phyloP scores from a whole-genome alignment of 2,888 invertebrate genomes.

The Chymomyza caudatula region DNA sequence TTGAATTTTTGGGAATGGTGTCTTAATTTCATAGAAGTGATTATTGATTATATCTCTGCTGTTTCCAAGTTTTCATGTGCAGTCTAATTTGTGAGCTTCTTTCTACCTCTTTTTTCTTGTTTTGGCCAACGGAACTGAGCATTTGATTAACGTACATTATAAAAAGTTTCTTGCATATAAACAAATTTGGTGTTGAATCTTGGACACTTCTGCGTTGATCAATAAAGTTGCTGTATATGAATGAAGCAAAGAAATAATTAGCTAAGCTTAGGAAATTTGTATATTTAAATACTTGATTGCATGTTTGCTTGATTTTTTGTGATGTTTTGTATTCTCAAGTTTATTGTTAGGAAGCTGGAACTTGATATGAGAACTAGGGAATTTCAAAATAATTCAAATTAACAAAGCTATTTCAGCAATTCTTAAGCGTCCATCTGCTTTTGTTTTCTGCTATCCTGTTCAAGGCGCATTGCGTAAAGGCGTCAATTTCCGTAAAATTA shows the following conservation, averaged over 20 bases:
- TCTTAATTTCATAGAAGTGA: constrained; percentile 61
- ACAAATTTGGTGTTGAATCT: neutral
- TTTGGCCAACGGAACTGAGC: neutral
- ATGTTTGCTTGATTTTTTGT: neutral
- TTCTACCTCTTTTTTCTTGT: neutral
- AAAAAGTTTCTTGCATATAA: neutral
- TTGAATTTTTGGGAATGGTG: constrained; percentile 49
- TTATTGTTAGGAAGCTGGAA: no score
- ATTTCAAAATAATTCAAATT: no score
- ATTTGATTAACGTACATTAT: neutral
- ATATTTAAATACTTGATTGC: neutral
- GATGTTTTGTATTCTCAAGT: neutral
- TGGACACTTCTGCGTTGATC: neutral
- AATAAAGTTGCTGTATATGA: neutral
- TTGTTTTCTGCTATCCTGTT: no score
- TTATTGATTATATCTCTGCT: constrained; percentile 51
- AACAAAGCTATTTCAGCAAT: no score
- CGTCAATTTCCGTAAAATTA: no score
- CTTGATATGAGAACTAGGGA: no score
- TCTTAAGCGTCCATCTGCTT: no score
- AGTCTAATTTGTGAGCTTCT: neutral
- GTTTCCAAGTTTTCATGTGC: constrained; percentile 11
- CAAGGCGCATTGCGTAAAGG: no score
- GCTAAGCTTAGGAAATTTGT: neutral
- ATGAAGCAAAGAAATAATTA: neutral